Conservation (phyloP, 1,140 invertebrate genomes). For the Potamilus streckersoni region DNA sequence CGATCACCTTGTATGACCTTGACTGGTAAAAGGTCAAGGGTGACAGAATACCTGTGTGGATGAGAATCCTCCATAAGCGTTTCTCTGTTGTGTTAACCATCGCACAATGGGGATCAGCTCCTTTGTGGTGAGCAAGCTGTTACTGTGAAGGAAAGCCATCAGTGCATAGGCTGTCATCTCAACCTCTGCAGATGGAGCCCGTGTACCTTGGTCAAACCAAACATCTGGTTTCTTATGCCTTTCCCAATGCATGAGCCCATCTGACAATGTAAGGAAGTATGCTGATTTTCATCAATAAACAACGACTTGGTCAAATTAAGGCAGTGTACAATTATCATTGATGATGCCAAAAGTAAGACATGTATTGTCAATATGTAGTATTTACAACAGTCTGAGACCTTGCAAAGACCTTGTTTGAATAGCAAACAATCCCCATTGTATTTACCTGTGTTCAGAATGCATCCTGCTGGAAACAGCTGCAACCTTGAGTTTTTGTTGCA, state of each 20-base stretch:
- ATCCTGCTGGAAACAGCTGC: too few relatives aligned
- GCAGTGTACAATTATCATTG: too few relatives aligned
- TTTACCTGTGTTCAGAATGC: too few relatives aligned
- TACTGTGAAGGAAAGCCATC: slow-evolving; percentile 71
- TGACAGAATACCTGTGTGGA: slow-evolving; percentile 70
- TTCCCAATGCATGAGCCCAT: slow-evolving; percentile 43
- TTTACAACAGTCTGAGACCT: too few relatives aligned
- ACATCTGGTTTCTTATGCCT: slow-evolving; percentile 13
- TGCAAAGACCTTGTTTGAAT: too few relatives aligned
- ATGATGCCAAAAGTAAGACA: too few relatives aligned
- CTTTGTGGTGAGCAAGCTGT: slow-evolving; percentile 28
- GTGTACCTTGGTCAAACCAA: slow-evolving; percentile 19
- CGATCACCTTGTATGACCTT: background rate
- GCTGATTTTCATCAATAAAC: too few relatives aligned
- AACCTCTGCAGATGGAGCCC: slow-evolving; percentile 77
- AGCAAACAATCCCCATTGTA: too few relatives aligned
- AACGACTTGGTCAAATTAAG: too few relatives aligned
- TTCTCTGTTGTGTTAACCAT: slow-evolving; percentile 83
- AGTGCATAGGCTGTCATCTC: slow-evolving; percentile 88
- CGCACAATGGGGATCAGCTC: slow-evolving; percentile 81
- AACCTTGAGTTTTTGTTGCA: too few relatives aligned
- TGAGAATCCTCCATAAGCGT: slow-evolving; percentile 83
- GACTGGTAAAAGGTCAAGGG: background rate
- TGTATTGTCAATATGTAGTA: too few relatives aligned
- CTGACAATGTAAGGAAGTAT: slow-evolving; percentile 41